phyloP scores from a whole-genome alignment of 1,140 invertebrate species.

The Aphis craccivora region DNA sequence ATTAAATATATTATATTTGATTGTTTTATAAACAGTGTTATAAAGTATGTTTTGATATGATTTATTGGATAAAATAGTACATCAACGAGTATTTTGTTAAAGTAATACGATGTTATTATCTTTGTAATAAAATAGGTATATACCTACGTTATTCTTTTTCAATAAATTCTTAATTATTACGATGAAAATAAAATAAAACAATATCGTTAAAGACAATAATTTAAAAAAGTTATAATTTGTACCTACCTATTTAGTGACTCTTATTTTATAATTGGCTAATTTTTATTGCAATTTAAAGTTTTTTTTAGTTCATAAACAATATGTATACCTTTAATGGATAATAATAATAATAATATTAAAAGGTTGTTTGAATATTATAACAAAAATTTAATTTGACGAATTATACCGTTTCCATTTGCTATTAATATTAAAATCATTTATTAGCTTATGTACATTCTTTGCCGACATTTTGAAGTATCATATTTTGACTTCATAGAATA shows the following conservation, averaged over 20 bases:
- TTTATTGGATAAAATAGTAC: background rate
- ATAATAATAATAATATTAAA: background rate
- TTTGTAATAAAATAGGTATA: background rate
- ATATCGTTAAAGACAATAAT: background rate
- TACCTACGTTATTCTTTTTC: background rate
- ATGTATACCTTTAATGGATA: background rate
- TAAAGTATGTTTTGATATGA: background rate
- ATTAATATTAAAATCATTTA: background rate
- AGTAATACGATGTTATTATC: background rate
- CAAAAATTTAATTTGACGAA: background rate
- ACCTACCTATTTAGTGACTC: background rate
- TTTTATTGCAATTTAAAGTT: background rate
- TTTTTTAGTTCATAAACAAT: background rate
- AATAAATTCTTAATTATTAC: background rate
- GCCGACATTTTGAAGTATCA: background rate
- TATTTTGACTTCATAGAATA: constrained; percentile 16
- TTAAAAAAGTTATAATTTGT: background rate
- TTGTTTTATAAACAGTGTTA: background rate
- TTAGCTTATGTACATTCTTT: background rate
- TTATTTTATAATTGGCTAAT: background rate
- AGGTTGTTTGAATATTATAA: background rate
- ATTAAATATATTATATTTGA: background rate
- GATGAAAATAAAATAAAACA: background rate
- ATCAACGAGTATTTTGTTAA: background rate
- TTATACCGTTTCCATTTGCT: background rate